Evolutionary conservation across 1,140 invertebrate genomes (phyloP).

Genomic region (Lithobius niger): DNA sequence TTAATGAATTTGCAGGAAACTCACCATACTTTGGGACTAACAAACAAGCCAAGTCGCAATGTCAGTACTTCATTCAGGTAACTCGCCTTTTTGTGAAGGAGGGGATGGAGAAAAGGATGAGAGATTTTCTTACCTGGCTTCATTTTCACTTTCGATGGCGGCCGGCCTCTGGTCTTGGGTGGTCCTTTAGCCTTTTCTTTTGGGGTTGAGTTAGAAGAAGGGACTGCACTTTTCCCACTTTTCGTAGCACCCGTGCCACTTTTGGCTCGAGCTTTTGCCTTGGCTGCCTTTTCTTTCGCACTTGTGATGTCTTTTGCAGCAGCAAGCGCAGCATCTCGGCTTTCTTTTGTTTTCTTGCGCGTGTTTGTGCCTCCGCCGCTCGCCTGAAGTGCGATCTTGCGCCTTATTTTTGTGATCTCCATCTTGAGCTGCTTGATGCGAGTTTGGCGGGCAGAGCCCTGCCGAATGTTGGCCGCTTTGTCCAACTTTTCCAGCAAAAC

Average conservation of each 20-base stretch:
- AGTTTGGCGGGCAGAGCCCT: slow-evolving; percentile 14
- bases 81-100: too few relatives aligned
- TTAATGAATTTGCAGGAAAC: too few relatives aligned
- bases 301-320: slow-evolving; percentile 8
- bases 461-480: slow-evolving; percentile 13
- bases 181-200: too few relatives aligned
- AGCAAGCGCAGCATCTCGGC: slow-evolving; percentile 17
- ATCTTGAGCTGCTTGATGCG: slow-evolving; percentile 24
- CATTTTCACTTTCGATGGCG: too few relatives aligned
- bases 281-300: too few relatives aligned
- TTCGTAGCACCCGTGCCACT: neutral
- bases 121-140: too few relatives aligned
- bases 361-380: slow-evolving; percentile 6
- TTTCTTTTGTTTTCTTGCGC: slow-evolving; percentile 19
- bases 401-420: slow-evolving; percentile 32
- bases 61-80: too few relatives aligned
- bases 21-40: neutral
- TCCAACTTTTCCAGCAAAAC: slow-evolving; percentile 32
- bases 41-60: too few relatives aligned
- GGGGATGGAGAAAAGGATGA: too few relatives aligned
- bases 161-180: too few relatives aligned
- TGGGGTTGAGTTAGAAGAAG: too few relatives aligned
- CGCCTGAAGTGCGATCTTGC: slow-evolving; percentile 29
- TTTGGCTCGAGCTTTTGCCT: too few relatives aligned
- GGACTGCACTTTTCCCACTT: neutral